A percentile compares a stretch with the other conserved stretches of the same genome.
phyloP scores from a whole-genome alignment of 64 coral and sea anemone species.

The Actinia tenebrosa region DNA sequence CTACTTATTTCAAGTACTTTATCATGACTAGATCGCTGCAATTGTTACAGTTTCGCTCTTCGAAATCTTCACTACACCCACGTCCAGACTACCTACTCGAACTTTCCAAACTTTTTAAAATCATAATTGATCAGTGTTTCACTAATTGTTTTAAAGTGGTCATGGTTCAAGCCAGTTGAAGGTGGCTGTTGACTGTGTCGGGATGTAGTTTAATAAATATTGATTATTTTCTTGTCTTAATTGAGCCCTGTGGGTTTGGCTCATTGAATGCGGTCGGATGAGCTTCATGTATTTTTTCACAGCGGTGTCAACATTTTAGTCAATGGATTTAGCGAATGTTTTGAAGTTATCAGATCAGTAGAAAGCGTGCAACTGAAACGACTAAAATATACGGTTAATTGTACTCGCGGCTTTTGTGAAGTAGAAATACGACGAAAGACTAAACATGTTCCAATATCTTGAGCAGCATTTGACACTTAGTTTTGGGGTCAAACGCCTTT shows the following conservation, averaged over 20 bases:
- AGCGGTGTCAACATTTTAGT: background rate
- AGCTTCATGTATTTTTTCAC: background rate
- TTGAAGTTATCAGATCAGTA: background rate
- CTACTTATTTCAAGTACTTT: background rate
- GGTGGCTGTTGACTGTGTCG: background rate
- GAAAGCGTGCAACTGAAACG: background rate
- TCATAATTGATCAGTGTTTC: background rate
- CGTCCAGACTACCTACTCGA: background rate
- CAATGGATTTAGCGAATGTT: background rate
- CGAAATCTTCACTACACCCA: background rate
- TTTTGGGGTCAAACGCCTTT: background rate
- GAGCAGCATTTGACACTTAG: background rate
- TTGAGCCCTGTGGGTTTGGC: background rate
- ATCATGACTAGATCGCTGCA: background rate
- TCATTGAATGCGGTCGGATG: background rate
- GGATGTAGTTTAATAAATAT: background rate
- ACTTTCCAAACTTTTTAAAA: background rate
- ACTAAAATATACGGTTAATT: background rate
- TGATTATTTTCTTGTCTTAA: background rate
- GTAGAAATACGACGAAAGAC: background rate
- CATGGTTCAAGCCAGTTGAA: background rate
- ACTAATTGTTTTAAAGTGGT: background rate
- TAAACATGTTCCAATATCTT: background rate
- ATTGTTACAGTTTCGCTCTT: background rate
- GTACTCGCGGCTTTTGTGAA: background rate